Evolutionary conservation across 2,888 invertebrate species (phyloP).

Genomic region (Oscheius sp.): DNA sequence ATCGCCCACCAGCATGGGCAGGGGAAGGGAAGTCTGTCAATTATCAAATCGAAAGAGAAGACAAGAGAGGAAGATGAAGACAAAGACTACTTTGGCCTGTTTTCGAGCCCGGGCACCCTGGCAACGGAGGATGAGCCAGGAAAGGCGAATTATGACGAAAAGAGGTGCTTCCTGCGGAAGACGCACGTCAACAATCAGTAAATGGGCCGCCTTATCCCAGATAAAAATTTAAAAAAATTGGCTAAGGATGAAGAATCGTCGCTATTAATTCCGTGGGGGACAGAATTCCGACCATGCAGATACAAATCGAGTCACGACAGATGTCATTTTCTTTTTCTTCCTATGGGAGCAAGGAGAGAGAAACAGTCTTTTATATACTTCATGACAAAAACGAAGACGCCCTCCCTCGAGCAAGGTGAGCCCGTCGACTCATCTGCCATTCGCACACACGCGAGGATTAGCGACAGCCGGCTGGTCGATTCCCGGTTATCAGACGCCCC

Average conservation of each 20-base stretch:
- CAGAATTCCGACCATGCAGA: no score
- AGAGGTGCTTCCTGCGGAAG: conserved; percentile 14
- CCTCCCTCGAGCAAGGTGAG: conserved; percentile 14
- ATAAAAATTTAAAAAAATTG: no score
- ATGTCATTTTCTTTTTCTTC: neutral
- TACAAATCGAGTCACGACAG: no score
- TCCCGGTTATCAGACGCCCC: conserved; percentile 16
- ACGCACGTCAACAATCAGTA: neutral
- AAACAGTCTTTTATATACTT: no score
- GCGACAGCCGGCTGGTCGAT: conserved; percentile 30
- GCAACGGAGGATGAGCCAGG: conserved; percentile 23
- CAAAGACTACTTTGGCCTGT: neutral
- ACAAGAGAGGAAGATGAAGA: neutral
- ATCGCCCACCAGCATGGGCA: conserved; percentile 67
- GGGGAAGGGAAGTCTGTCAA: neutral
- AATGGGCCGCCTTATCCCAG: no score
- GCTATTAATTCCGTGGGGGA: no score
- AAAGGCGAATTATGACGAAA: conserved; percentile 29
- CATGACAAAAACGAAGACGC: no score
- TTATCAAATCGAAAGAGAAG: neutral
- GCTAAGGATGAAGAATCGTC: no score
- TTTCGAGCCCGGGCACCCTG: conserved; percentile 12
- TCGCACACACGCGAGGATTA: conserved; percentile 28
- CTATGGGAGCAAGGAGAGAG: neutral
- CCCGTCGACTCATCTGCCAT: conserved; percentile 21